Evolutionary conservation across 2,888 invertebrate species (phyloP).

Genomic region (Dione vanillae): DNA sequence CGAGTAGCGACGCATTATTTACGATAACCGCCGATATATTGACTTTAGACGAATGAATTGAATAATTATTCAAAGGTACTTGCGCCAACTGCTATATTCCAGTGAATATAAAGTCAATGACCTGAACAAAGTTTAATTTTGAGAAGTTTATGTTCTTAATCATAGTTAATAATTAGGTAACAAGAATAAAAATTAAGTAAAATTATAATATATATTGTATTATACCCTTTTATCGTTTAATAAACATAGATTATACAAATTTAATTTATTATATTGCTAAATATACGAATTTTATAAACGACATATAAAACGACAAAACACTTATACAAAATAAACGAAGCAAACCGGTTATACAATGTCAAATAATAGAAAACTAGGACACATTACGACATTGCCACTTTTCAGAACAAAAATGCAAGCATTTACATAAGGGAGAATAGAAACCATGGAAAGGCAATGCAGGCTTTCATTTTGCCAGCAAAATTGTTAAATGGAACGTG

Average conservation of each 20-base stretch:
- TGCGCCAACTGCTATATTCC: conserved; percentile 14
- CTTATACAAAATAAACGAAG: conserved; percentile 9
- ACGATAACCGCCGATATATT: conserved; percentile 62
- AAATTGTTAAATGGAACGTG: conserved; percentile 50
- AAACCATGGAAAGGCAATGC: conserved; percentile 31
- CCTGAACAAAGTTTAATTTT: not conserved
- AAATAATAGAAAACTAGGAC: conserved; percentile 16
- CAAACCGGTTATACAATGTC: conserved; percentile 8
- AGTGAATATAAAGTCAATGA: not conserved
- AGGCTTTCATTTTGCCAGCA: conserved; percentile 39
- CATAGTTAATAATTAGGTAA: not conserved
- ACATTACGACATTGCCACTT: conserved; percentile 18
- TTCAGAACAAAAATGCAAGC: conserved; percentile 16
- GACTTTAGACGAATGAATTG: conserved; percentile 44
- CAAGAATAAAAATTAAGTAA: not conserved
- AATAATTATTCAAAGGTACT: conserved; percentile 41
- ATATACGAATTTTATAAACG: too few species aligned
- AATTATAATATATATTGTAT: too few species aligned
- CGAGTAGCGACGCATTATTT: conserved; percentile 65
- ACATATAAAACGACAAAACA: not conserved
- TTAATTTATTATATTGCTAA: too few species aligned
- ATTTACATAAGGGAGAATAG: conserved; percentile 24
- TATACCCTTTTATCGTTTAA: not conserved
- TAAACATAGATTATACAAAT: not conserved
- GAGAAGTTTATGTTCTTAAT: not conserved